These are phyloP conservation scores for Apamea epomidion DNA, from an alignment of 2,888 invertebrate genomes.

Conservation along the genomic window DNA sequence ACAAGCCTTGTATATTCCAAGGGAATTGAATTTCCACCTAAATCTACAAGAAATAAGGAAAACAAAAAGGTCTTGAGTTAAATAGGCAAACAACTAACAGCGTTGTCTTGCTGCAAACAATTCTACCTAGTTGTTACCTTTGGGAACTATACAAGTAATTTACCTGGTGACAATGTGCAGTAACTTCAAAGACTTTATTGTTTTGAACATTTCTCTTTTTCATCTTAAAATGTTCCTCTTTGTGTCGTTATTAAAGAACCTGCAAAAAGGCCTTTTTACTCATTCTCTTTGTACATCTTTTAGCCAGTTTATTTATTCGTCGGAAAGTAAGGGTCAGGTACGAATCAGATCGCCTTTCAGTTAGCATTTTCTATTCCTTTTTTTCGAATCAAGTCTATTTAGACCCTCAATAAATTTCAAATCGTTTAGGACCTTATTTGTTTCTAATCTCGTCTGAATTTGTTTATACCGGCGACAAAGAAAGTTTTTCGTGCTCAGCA, in stretches of 20 bases:
- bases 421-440: conserved; percentile 22
- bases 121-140: conserved; percentile 47
- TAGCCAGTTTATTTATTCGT: conserved; percentile 23
- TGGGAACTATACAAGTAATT: conserved; percentile 30
- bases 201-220: conserved; percentile 10
- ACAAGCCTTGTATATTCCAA: conserved; percentile 65
- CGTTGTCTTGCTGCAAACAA: conserved; percentile 44
- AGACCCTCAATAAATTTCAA: conserved; percentile 33
- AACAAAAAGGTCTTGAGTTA: conserved; percentile 58
- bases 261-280: conserved; percentile 9
- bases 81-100: conserved; percentile 62
- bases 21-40: conserved; percentile 68
- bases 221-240: conserved; percentile 26
- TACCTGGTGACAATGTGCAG: conserved; percentile 29
- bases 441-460: conserved; percentile 21
- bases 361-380: conserved; percentile 22
- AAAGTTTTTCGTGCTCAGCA: neutral
- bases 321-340: conserved; percentile 18
- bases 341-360: conserved; percentile 18
- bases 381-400: conserved; percentile 18
- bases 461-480: neutral
- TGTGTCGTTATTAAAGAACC: conserved; percentile 6
- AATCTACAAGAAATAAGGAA: conserved; percentile 67
- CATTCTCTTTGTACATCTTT: conserved; percentile 50
- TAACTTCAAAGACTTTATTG: conserved; percentile 12